These are phyloP conservation scores for Heliothis subflexa DNA, from an alignment of 1,140 invertebrate genomes.

Conservation along the genomic window DNA sequence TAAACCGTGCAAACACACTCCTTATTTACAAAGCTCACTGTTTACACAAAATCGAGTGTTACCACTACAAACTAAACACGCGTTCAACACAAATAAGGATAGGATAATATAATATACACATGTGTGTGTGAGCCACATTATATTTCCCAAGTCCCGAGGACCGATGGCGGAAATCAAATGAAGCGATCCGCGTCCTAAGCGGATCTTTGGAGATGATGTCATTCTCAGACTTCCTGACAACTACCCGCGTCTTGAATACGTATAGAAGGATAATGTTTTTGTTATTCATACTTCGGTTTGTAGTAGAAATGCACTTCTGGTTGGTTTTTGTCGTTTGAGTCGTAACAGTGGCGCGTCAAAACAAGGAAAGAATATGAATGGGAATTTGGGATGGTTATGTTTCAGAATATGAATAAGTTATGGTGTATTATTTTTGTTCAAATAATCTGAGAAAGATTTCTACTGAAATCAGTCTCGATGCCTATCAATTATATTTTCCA, in stretches of 20 bases:
- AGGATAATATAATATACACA: neutral
- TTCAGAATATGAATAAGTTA: neutral
- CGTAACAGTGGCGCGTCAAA: neutral
- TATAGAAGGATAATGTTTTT: constrained; percentile 37
- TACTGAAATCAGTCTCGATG: too few relatives aligned
- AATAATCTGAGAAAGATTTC: too few relatives aligned
- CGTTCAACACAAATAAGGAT: constrained; percentile 13
- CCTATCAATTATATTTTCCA: too few relatives aligned
- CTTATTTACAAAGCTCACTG: constrained; percentile 11
- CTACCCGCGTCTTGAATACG: constrained; percentile 44
- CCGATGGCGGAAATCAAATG: constrained; percentile 56
- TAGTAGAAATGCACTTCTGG: constrained; percentile 9
- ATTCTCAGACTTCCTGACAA: constrained; percentile 44
- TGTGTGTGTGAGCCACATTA: constrained; percentile 34
- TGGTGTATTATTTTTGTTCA: too few relatives aligned
- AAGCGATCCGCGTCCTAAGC: constrained; percentile 43
- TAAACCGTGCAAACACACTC: neutral
- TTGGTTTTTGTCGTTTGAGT: neutral
- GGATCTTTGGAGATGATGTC: constrained; percentile 55
- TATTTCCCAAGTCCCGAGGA: constrained; percentile 30
- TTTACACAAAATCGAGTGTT: constrained; percentile 19
- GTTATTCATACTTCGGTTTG: constrained; percentile 27
- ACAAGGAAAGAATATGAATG: neutral
- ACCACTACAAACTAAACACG: constrained; percentile 11
- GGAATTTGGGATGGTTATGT: neutral